Evolutionary conservation across 2,888 invertebrate genomes (phyloP), one percentile per base, ranked within the genome.

Genomic region (Cantharis nigra): DNA sequence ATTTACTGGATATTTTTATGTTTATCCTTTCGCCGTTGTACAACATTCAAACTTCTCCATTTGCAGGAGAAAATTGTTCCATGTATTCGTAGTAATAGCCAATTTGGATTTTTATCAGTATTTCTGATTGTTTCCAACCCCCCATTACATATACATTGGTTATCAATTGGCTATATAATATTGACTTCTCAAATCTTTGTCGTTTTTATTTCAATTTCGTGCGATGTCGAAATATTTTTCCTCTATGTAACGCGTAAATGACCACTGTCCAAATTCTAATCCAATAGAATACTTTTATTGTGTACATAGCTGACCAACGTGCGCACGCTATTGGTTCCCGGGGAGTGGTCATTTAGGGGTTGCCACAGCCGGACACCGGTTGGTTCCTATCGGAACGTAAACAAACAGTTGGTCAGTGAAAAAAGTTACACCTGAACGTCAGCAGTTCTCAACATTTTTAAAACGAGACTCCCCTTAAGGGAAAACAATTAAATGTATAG

Each of bases 281-380:
- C 79, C 78, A 79, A 80, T 80, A 71, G 75, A 72, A 73, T 33
- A 77, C 76, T 73, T 76, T 71, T 74, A 76, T 72, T n/a, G 30
- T 65, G 18, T 64, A 63, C 26, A 30, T 73, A 71, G 74, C 79
- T 78, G 82, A 81, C 80, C 79, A 26, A 75, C 67, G 69, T 82
- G 84, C 85, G 86, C 84, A 84, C 77, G 81, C 82, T 83, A 86
- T 85, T 88, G 88, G 88, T 87, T 87, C 81, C 84, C 75, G 80
- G 86, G 87, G 87, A 84, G 87, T 87, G 88, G 88, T 88, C 88
- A 88, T 83, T 81, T 80, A 83, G 84, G 85, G 87, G 87, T 86
- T 82, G 84, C 74, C 75, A 73, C 74, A 75, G 80, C 84, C 83
- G 85, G 83, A 83, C 82, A 82, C 80, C 77, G 81, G 85, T 86